Evolutionary conservation across 2,888 invertebrate species (phyloP).

Genomic region (Chrysopilus asiliformis): DNA sequence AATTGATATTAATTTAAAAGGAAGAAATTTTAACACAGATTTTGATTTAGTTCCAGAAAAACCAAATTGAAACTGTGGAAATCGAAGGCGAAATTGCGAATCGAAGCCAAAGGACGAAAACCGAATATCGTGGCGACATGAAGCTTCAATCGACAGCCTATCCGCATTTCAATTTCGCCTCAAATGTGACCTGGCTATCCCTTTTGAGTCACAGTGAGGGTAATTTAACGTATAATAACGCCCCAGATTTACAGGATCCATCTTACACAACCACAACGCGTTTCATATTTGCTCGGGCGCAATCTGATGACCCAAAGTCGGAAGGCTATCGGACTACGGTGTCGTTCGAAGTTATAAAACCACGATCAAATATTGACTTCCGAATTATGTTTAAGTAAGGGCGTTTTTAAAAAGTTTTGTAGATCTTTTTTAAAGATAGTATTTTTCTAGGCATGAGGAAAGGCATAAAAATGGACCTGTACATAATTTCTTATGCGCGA

Average conservation of each 20-base stretch:
- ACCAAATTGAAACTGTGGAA: constrained; percentile 34
- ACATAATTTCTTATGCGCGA: constrained; percentile 39
- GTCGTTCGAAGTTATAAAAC: constrained; percentile 47
- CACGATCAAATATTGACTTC: constrained; percentile 52
- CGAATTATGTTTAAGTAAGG: constrained; percentile 41
- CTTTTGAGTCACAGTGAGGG: constrained; percentile 59
- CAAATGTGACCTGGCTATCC: constrained; percentile 50
- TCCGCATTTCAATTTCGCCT: constrained; percentile 55
- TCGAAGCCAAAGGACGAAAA: constrained; percentile 31
- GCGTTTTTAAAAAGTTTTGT: neutral
- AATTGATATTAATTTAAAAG: constrained; percentile 37
- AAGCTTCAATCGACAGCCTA: constrained; percentile 63
- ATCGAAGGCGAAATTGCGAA: constrained; percentile 39
- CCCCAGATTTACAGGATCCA: constrained; percentile 42
- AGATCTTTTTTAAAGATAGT: neutral
- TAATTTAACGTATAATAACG: constrained; percentile 54
- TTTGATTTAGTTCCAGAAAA: constrained; percentile 27
- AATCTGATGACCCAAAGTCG: constrained; percentile 45
- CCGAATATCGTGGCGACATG: constrained; percentile 44
- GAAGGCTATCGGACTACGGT: constrained; percentile 40
- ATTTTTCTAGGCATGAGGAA: constrained; percentile 28
- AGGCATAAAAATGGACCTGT: constrained; percentile 39
- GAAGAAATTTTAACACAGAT: constrained; percentile 12
- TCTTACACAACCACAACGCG: constrained; percentile 47
- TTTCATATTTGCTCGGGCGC: constrained; percentile 46